Percentiles rank a stretch among this genome's conserved stretches.
Evolutionary conservation across 2,888 invertebrate genomes (phyloP).

Genomic region (Temnothorax rugatulus): DNA sequence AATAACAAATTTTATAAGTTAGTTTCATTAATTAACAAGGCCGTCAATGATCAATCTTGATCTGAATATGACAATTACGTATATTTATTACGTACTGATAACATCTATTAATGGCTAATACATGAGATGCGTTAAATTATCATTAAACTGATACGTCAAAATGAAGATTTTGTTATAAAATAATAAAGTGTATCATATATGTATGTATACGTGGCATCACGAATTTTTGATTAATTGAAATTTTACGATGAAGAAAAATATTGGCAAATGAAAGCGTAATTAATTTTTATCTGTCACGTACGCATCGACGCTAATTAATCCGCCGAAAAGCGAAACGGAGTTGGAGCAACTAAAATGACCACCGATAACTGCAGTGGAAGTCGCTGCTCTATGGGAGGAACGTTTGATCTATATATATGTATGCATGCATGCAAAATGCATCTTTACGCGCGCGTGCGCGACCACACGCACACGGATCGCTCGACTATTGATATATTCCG

Average conservation of each 20-base stretch:
- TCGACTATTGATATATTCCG: slow-evolving; percentile 83
- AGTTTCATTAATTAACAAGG: not conserved
- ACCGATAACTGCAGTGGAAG: slow-evolving; percentile 60
- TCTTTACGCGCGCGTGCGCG: slow-evolving; percentile 16
- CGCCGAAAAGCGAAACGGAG: slow-evolving; percentile 68
- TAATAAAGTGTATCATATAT: not conserved
- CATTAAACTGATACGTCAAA: not conserved
- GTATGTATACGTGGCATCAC: not conserved
- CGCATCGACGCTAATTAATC: slow-evolving; percentile 65
- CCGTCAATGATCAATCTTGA: slow-evolving; percentile 6
- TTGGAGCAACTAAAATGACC: slow-evolving; percentile 70
- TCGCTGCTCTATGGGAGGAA: slow-evolving; percentile 47
- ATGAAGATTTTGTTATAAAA: not conserved
- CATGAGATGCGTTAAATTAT: too few species aligned
- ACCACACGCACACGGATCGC: slow-evolving; percentile 38
- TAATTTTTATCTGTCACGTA: slow-evolving; percentile 57
- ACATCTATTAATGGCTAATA: not conserved
- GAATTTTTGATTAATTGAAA: too few species aligned
- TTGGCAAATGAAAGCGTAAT: slow-evolving; percentile 50
- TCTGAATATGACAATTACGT: not conserved
- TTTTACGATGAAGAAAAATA: not conserved
- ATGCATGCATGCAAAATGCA: slow-evolving; percentile 33
- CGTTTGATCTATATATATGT: slow-evolving; percentile 72
- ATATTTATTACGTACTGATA: not conserved
- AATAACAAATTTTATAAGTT: not conserved